Base-by-base conservation (phyloP, 35 echinoderm and acorn worm species). In the Eucidaris tribuloides region DNA sequence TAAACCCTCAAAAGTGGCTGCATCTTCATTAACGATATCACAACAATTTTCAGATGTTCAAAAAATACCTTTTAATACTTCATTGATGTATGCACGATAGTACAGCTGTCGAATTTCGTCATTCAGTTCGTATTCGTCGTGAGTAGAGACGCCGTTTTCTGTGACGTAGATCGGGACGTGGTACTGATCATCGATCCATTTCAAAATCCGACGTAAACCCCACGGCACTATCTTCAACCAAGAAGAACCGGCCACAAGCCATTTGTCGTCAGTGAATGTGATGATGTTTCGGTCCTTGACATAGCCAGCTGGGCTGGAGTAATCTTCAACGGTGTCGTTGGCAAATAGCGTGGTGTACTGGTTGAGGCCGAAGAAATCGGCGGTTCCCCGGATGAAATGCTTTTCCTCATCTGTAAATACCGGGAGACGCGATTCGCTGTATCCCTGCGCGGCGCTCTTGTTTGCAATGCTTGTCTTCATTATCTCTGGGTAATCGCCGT, bases 171-270 rank as follows among this genome's bases (percentile, higher is more conserved):
- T 87, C 17, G 62, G 77, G 4, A 86, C 57, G 14, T 81, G 76
- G 19, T 92, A 92, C 45, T 92, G 72, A 5, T 84, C 58, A 24
- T 79, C 32, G 30, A 92, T 81, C 90, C 90, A 92, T 7, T 83
- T 83, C 1, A 93, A 61, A 15, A 93, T 25, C 46, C 60, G 49
- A 31, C 86, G 59, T 33, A 93, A 79, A 4, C 96, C 96, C 91
- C 90, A 99, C 2, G 90, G 90, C 17, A 93, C 90, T 43, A 82
- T 77, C 58, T 82, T 82, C 14, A 99, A 46, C 96, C 96, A 99
- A 2, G n/a, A 28, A 2, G 96, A 99, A 29, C 86, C 96, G 2
- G 90, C 85, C 2, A 45, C 61, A 1, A 86, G 89, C 96, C 96
- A 92, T 0, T 56, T 42, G 0, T 83, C 64, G 35, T 93, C 86